Conservation (phyloP, 2,888 invertebrate genomes). For the Agonopterix subpropinquella region DNA sequence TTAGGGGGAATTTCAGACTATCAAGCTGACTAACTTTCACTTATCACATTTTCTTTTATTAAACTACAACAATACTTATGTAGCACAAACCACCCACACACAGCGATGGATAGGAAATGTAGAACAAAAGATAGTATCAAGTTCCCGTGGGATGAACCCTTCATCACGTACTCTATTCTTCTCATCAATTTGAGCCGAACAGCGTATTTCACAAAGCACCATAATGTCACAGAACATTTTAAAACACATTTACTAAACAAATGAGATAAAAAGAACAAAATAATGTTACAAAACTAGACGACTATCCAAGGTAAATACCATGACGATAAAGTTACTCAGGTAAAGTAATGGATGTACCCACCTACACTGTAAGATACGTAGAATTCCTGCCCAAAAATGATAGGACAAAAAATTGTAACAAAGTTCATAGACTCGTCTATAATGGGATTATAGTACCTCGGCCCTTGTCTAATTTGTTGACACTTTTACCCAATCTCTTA, state of each 20-base stretch:
- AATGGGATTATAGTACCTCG: constrained; percentile 32
- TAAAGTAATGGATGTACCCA: constrained; percentile 21
- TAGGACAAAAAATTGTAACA: constrained; percentile 39
- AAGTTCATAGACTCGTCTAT: constrained; percentile 53
- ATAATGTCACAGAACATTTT: too few relatives aligned
- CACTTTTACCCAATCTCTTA: too few relatives aligned
- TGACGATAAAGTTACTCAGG: constrained; percentile 19
- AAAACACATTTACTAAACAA: too few relatives aligned
- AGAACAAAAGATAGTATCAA: constrained; percentile 35
- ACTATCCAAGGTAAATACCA: not conserved
- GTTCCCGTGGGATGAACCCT: constrained; percentile 26
- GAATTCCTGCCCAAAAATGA: constrained; percentile 35
- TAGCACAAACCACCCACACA: constrained; percentile 21
- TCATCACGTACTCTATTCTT: constrained; percentile 28
- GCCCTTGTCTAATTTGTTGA: too few relatives aligned
- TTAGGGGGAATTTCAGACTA: too few relatives aligned
- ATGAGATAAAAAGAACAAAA: too few relatives aligned
- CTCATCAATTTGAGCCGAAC: too few relatives aligned
- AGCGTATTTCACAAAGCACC: too few relatives aligned
- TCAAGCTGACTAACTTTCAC: too few relatives aligned
- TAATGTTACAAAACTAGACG: too few relatives aligned
- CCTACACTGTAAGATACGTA: constrained; percentile 24
- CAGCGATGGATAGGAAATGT: constrained; percentile 27
- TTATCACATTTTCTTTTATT: too few relatives aligned
- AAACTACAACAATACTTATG: too few relatives aligned